phyloP scores from a whole-genome alignment of 2,888 invertebrate species.

The Clunio marinus region DNA sequence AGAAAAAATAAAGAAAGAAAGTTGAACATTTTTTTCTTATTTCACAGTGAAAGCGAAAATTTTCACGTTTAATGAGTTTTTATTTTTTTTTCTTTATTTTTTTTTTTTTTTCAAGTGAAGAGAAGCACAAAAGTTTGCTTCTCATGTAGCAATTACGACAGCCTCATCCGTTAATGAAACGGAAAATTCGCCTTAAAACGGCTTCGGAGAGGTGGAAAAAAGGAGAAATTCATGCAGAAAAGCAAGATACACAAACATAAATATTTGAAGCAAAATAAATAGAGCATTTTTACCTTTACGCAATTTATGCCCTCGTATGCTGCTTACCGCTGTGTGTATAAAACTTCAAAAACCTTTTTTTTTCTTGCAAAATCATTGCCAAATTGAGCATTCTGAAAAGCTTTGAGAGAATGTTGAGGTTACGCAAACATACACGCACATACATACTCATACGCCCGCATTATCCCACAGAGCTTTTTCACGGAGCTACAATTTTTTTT shows the following conservation, averaged over 20 bases:
- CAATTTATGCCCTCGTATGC: constrained; percentile 19
- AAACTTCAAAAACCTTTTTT: constrained; percentile 24
- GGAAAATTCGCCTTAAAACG: constrained; percentile 7
- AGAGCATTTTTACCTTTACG: constrained; percentile 20
- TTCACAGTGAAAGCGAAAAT: too few species aligned
- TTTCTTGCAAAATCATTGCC: constrained; percentile 30
- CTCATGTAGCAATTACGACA: constrained; percentile 17
- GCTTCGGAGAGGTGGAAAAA: not conserved
- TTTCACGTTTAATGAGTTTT: not conserved
- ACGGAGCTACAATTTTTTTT: constrained; percentile 11
- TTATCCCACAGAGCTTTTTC: not conserved
- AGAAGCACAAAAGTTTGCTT: too few species aligned
- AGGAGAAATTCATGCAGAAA: constrained; percentile 15
- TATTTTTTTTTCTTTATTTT: too few species aligned
- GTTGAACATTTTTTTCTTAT: not conserved
- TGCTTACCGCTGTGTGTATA: not conserved
- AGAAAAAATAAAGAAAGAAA: not conserved
- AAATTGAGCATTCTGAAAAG: constrained; percentile 33
- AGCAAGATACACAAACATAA: constrained; percentile 10
- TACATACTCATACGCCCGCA: not conserved
- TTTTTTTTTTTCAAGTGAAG: too few species aligned
- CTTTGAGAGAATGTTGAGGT: constrained; percentile 20
- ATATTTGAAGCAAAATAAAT: constrained; percentile 19
- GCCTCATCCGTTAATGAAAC: constrained; percentile 21
- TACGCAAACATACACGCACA: constrained; percentile 22